These are phyloP conservation scores for Dysmachus trigonus DNA, from an alignment of 2,888 invertebrate genomes.

Conservation along the genomic window DNA sequence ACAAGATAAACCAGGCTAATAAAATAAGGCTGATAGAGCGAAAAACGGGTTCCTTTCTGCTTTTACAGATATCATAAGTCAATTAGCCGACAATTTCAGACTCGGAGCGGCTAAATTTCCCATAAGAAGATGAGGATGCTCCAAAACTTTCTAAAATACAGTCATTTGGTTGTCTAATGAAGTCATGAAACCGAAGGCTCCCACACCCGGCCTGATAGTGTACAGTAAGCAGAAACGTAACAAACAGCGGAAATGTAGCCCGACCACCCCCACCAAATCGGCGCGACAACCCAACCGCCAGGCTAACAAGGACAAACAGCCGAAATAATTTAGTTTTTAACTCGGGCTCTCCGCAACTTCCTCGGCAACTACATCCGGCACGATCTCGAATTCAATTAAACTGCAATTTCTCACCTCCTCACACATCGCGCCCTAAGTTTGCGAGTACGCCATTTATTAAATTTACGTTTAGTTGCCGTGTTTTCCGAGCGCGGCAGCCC, in stretches of 20 bases:
- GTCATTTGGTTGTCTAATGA: not conserved
- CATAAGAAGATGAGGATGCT: not conserved
- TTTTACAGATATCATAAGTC: not conserved
- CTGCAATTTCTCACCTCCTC: conserved; percentile 41
- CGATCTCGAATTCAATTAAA: conserved; percentile 39
- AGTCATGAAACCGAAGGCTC: not conserved
- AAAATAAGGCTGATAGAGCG: not conserved
- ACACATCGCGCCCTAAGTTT: not conserved
- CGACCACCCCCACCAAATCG: not conserved
- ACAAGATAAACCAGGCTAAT: not conserved
- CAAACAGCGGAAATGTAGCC: not conserved
- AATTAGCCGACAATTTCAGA: not conserved
- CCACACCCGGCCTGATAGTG: not conserved
- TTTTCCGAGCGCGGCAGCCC: not conserved
- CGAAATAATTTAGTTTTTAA: conserved; percentile 38
- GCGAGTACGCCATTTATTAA: conserved; percentile 14
- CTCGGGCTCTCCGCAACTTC: conserved; percentile 15
- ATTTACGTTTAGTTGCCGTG: conserved; percentile 35
- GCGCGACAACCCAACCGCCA: not conserved
- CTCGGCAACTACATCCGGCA: conserved; percentile 4
- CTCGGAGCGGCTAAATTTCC: not conserved
- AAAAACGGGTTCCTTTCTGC: not conserved
- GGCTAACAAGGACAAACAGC: conserved; percentile 5
- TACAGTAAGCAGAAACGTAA: not conserved
- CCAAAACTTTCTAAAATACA: not conserved